Base-by-base conservation (phyloP, 2,888 invertebrate species). In the Macropis europaea region DNA sequence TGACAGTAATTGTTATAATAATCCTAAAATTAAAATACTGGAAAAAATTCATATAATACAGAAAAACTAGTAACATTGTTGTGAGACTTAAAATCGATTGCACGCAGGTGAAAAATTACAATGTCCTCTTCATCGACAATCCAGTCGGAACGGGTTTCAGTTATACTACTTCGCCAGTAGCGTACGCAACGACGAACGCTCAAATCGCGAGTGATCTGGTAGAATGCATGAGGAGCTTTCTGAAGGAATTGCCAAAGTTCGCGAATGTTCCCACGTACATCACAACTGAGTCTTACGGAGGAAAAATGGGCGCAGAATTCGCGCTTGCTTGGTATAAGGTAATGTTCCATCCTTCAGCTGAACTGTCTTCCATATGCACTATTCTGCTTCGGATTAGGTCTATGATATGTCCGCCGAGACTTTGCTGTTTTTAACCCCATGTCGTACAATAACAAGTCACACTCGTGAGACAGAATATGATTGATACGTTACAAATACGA, bases 101-200 rank as follows among this genome's bases (percentile, higher is more conserved):
- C n/a, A 22, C n/a, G 5, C 86, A 95, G 95, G 92, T 95, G 0
- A 93, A 93, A 56, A 92, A 94, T 74, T 95, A 95, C 87, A 97
- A 97, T 88, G 93, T 97, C 0, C 90, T 97, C 11, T 97, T 97
- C 87, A 93, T 97, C 56, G 97, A 97, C 86, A 97, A 97, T 89
- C 97, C 97, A 1, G 97, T 97, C 0, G 97, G 97, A 9, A 92
- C 95, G 5, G 97, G 97, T 0, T 97, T 92, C 90, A 97, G 97
- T 87, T 97, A 95, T 86, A 95, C 94, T 0, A 94, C 95, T 9
- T 87, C 90, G 6, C 76, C 84, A 0, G 73, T 86, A 3, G 91
- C 90, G 9, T 91, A 92, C 13, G 91, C 94, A 0, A 92, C 87
- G 6, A 92, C 91, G 32, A 94, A 95, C 76, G 89, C 90, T 3